Evolutionary conservation across 2,797 vertebrate species (phyloP).

Genomic region (Oceanodroma leucorhoa): DNA sequence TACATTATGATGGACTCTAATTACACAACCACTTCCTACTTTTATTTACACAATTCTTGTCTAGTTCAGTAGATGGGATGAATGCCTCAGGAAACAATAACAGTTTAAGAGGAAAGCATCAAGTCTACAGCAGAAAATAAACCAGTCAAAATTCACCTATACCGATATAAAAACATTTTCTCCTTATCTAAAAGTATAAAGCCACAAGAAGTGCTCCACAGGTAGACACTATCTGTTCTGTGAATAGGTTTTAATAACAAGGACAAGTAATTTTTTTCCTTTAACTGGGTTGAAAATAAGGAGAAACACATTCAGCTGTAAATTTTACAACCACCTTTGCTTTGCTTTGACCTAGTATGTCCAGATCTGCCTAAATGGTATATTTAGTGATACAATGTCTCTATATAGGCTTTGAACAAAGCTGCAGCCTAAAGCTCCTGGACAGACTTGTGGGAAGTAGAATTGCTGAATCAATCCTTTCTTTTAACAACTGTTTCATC

Average conservation of each 20-base stretch:
- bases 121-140: not conserved
- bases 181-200: not conserved
- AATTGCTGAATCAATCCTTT: not conserved
- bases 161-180: not conserved
- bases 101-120: not conserved
- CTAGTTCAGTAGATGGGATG: not conserved
- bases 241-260: not conserved
- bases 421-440: not conserved
- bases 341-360: not conserved
- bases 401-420: not conserved
- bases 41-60: not conserved
- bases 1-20: not conserved
- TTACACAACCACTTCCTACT: not conserved
- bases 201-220: not conserved
- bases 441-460: not conserved
- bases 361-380: not conserved
- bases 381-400: not conserved
- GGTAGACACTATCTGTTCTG: not conserved
- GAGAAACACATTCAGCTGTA: not conserved
- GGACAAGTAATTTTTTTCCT: not conserved
- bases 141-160: not conserved
- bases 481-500: not conserved
- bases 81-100: not conserved
- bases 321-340: not conserved
- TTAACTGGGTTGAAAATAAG: not conserved